Evolutionary conservation across 2,113 vertebrate genomes (phyloP), one percentile per base, ranked within the genome.

Genomic region (Xenopus tropicalis): DNA sequence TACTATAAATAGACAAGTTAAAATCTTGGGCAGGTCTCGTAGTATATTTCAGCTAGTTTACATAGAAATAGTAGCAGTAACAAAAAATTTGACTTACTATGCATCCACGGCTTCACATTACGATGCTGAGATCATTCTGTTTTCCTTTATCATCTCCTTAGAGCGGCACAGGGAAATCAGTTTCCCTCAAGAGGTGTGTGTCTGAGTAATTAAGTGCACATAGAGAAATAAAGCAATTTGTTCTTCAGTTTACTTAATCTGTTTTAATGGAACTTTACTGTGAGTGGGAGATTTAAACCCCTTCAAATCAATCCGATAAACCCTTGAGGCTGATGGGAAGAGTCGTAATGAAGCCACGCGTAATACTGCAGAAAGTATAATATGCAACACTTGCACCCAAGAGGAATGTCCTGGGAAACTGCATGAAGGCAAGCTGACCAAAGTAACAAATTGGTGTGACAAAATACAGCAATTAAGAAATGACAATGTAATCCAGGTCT

Each of bases 201-300:
- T 61, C 42, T 24, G 25, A 52, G 57, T 74, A 68, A 54, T 69
- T 62, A 75, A 61, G 72, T 69, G 23, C 65, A 68, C 25, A 65
- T 44, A 67, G 42, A 43, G 66, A 69, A 69, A 75, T 75, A 75
- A 75, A 75, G 69, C 72, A 61, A 69, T 75, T 68, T 75, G 42
- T 54, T 75, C 57, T 37, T 69, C 46, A 19, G 57, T 69, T 71
- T 75, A 75, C 24, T 62, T 75, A 75, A 69, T 75, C 72, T 75
- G 57, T 11, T n/a, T 43, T 69, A 68, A 75, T 75, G n/a, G 44
- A 59, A 62, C 72, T 22, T 74, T 69, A 29, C 66, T 62, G 51
- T 52, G 46, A 51, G 48, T 62, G 58, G 23, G 20, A 69, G 44
- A 42, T 58, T 54, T 69, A 69, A 69, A 21, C 44, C 66, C 58